Base-by-base conservation (phyloP, 2,888 invertebrate species). In the Diachrysia chrysitis region DNA sequence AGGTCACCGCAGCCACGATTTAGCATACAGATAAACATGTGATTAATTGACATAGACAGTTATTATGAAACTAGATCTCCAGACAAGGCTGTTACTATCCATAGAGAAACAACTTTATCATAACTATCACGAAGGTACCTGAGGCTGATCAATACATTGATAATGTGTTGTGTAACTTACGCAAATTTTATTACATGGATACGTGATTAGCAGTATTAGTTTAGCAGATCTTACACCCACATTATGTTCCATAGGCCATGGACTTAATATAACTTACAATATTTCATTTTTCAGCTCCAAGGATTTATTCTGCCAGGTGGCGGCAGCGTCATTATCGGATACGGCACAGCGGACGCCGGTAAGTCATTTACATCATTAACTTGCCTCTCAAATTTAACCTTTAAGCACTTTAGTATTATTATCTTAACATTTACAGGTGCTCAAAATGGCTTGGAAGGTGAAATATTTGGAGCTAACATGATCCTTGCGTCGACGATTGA, bases 291-390 rank as follows among this genome's bases (percentile, higher is more conserved):
- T 62, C 92, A 97, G 97, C 90, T 96, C 56, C 83, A 89, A 53
- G 96, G 96, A 1, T 92, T 94, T 60, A 89, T 94, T 57, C 92
- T 97, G 66, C 96, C 96, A 7, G 93, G 93, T 25, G 95, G 95
- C 4, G 97, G 97, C 10, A 97, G 97, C 80, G 88, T 97, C 7
- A 96, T 97, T 10, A 91, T 97, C n/a, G 97, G 97, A 21, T 97
- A 97, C 87, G 97, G 97, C 78, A 96, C 96, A 77, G 96, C 96
- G n/a, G 96, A 96, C 81, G 96, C 96, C 80, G 96, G 97, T 93
- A 96, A 95, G 32, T 60, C 25, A 23, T 29, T 32, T 35, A 64
- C 19, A 10, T 19, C 3, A 60, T 37, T 58, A 54, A 16, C 19
- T 23, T 61, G 25, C 37, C 12, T 46, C 2, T 56, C 1, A 42